Conservation (phyloP, 2,888 invertebrate genomes). For the Noctua janthe region DNA sequence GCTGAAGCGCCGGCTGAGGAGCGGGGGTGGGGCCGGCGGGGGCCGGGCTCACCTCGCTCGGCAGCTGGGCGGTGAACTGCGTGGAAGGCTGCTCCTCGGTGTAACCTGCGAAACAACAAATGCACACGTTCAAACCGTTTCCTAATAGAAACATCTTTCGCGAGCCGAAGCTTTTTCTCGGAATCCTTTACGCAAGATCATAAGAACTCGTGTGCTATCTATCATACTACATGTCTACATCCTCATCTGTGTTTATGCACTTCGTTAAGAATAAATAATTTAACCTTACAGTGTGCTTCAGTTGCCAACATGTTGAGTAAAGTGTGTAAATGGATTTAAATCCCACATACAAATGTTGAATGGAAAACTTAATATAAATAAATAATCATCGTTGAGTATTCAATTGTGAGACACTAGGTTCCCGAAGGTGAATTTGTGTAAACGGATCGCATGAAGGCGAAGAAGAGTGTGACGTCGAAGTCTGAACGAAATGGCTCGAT, state of each 20-base stretch:
- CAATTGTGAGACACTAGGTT: background rate
- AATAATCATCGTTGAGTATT: background rate
- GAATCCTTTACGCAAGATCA: background rate
- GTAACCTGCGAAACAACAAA: conserved; percentile 91
- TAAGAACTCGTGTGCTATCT: background rate
- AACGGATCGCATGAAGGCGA: conserved; percentile 6
- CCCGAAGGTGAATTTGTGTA: background rate
- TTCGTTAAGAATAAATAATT: background rate
- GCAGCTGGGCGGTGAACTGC: conserved; percentile 94
- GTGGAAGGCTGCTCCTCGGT: conserved; percentile 94
- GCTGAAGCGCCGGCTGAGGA: conserved; percentile 84
- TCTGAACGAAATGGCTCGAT: conserved; percentile 35
- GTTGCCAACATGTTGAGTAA: background rate
- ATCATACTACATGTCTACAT: background rate
- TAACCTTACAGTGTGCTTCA: background rate
- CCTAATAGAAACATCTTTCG: background rate
- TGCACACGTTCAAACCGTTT: background rate
- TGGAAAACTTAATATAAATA: background rate
- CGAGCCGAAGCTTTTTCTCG: background rate
- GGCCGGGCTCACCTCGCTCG: conserved; percentile 93
- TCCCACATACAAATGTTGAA: background rate
- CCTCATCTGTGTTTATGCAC: background rate
- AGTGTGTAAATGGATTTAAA: background rate
- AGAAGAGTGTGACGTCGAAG: conserved; percentile 11
- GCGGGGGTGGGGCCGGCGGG: conserved; percentile 78